Evolutionary conservation across 2,888 invertebrate genomes (phyloP).

Genomic region (Ophioninae sp.): DNA sequence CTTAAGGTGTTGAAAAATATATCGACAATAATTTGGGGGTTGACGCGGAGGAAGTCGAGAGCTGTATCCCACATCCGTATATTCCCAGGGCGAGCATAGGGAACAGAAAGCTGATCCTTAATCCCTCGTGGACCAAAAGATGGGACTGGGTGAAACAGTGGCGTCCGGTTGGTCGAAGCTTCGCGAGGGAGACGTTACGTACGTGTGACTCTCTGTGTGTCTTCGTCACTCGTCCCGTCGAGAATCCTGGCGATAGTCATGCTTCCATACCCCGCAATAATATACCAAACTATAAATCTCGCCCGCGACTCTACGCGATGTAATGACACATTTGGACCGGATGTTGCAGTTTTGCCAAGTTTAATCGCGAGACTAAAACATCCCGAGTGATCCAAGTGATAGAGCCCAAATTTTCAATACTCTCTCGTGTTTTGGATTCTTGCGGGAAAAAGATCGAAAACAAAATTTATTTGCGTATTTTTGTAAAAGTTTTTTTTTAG

Average conservation of each 20-base stretch:
- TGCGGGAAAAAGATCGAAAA: too few relatives aligned
- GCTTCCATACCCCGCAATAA: conserved; percentile 57
- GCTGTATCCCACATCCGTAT: conserved; percentile 54
- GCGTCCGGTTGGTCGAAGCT: too few relatives aligned
- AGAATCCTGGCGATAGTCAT: conserved; percentile 56
- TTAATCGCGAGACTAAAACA: neutral
- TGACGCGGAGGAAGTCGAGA: too few relatives aligned
- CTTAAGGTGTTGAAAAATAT: too few relatives aligned
- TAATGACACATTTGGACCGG: conserved; percentile 2
- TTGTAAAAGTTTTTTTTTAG: too few relatives aligned
- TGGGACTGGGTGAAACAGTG: conserved; percentile 8
- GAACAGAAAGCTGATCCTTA: conserved; percentile 55
- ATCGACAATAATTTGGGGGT: too few relatives aligned
- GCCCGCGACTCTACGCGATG: neutral
- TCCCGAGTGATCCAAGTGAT: neutral
- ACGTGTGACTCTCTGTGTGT: conserved; percentile 43
- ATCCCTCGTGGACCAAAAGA: conserved; percentile 57
- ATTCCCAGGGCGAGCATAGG: conserved; percentile 40
- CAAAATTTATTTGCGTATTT: too few relatives aligned
- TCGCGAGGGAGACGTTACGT: neutral
- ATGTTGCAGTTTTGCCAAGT: conserved; percentile 23
- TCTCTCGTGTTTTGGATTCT: too few relatives aligned
- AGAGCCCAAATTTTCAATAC: too few relatives aligned
- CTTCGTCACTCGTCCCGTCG: conserved; percentile 50
- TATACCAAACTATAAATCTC: conserved; percentile 37